These are phyloP conservation scores for Elysia crispata DNA, from an alignment of 2,888 invertebrate genomes.

Conservation along the genomic window DNA sequence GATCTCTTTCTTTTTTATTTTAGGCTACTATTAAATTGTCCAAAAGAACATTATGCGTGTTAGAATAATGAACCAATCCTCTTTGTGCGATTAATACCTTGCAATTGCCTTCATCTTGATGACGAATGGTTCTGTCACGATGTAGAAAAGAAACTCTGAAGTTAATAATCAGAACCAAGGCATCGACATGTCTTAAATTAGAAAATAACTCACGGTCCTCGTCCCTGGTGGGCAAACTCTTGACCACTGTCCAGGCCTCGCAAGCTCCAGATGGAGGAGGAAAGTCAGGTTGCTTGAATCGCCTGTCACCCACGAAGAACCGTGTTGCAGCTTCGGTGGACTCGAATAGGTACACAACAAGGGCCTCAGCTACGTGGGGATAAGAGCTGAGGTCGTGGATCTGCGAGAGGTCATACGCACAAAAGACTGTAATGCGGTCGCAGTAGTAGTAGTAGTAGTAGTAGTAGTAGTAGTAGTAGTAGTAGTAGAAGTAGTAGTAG, in stretches of 20 bases:
- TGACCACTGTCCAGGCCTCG: constrained; percentile 55
- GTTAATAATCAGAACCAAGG: no score
- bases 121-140: no score
- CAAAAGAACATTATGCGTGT: no score
- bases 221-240: constrained; percentile 34
- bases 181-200: no score
- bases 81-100: no score
- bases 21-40: no score
- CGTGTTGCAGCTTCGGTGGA: constrained; percentile 51
- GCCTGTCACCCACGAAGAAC: constrained; percentile 56
- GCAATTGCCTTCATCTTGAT: no score
- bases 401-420: constrained; percentile 1
- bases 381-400: constrained; percentile 48
- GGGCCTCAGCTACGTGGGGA: constrained; percentile 52
- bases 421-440: no score
- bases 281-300: constrained; percentile 61
- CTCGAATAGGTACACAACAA: constrained; percentile 59
- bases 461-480: constrained; percentile 9
- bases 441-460: background rate
- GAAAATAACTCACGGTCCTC: constrained; percentile 46
- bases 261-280: constrained; percentile 55
- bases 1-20: no score
- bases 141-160: no score
- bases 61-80: no score
- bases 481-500: constrained; percentile 15